These are phyloP conservation scores for Poecile montanus DNA, from an alignment of 2,797 vertebrate genomes.

Conservation along the genomic window DNA sequence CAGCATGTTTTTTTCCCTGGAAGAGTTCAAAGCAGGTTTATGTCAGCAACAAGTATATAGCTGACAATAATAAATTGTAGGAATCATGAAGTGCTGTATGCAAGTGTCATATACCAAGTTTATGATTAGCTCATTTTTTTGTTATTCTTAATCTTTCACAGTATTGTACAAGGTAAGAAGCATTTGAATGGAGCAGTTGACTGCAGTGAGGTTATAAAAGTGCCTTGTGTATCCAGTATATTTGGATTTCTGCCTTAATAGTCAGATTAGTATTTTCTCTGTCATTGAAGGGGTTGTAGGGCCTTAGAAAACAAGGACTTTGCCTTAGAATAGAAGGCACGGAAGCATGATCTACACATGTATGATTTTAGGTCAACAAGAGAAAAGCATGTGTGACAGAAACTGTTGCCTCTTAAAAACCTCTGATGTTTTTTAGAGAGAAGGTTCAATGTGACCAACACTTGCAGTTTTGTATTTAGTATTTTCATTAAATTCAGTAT, in stretches of 20 bases:
- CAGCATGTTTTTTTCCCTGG: neutral
- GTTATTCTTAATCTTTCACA: neutral
- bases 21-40: neutral
- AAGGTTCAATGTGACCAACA: neutral
- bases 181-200: neutral
- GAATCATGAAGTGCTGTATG: neutral
- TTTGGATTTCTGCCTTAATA: slow-evolving; percentile 20
- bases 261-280: neutral
- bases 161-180: neutral
- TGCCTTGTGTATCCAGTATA: neutral
- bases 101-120: neutral
- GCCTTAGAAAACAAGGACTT: slow-evolving; percentile 16
- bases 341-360: neutral
- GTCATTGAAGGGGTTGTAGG: neutral
- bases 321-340: neutral
- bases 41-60: neutral
- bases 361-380: neutral
- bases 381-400: neutral
- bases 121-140: neutral
- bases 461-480: neutral
- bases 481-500: neutral
- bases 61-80: neutral
- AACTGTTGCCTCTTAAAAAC: neutral
- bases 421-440: neutral
- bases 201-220: neutral